Evolutionary conservation across 2,888 invertebrate species (phyloP).

Genomic region (Nephrotoma flavescens): DNA sequence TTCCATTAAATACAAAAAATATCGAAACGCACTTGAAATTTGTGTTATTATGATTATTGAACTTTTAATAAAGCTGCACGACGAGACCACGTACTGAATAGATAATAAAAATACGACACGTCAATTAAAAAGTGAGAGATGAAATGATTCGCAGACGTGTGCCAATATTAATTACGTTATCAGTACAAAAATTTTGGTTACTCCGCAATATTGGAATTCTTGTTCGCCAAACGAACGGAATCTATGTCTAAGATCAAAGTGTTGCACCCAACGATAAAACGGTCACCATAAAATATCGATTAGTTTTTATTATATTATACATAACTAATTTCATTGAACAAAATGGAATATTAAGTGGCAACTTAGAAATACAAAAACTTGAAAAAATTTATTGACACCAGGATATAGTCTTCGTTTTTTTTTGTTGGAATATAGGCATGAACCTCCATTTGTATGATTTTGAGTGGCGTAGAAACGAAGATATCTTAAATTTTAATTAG

Average conservation of each 20-base stretch:
- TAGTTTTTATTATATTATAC: background rate
- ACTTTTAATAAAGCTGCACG: background rate
- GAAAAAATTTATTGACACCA: background rate
- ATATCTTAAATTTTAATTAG: background rate
- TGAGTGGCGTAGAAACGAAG: background rate
- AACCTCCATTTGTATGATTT: background rate
- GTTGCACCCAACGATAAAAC: background rate
- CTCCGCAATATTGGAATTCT: background rate
- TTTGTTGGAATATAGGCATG: background rate
- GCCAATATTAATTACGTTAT: background rate
- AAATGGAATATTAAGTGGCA: background rate
- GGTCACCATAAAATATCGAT: background rate
- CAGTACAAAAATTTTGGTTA: background rate
- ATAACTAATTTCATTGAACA: background rate
- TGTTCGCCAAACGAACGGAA: no score
- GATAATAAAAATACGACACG: background rate
- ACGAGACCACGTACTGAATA: background rate
- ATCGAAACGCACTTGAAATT: background rate
- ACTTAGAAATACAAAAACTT: background rate
- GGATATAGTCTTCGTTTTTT: background rate
- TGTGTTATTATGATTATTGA: background rate
- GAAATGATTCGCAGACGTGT: background rate
- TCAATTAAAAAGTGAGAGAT: background rate
- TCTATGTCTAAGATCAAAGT: background rate
- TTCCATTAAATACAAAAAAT: background rate